phyloP scores from a whole-genome alignment of 1,140 invertebrate genomes.

The Orchestia grillus region DNA sequence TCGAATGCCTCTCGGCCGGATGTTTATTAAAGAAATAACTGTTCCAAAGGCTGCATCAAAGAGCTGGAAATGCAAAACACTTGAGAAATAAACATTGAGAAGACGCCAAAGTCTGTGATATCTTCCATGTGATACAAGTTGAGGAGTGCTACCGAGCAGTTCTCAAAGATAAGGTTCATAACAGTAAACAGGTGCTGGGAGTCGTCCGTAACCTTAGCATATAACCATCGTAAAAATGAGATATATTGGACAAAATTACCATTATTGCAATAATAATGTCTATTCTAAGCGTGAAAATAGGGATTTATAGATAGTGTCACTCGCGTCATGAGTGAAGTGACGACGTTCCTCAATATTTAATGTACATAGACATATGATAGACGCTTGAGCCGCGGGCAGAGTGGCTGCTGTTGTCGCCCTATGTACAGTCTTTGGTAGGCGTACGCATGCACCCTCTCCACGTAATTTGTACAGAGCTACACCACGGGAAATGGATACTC shows the following conservation, averaged over 20 bases:
- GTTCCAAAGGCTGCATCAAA: not conserved
- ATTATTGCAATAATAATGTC: slow-evolving; percentile 27
- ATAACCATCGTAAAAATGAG: slow-evolving; percentile 48
- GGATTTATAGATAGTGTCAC: slow-evolving; percentile 16
- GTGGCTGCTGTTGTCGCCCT: not conserved
- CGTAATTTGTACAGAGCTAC: not conserved
- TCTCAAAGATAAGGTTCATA: not conserved
- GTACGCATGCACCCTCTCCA: not conserved
- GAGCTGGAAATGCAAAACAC: not conserved
- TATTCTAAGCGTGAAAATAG: slow-evolving; percentile 51
- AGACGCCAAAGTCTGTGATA: not conserved
- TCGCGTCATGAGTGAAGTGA: not conserved
- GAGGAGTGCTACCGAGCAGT: not conserved
- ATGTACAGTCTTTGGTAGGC: slow-evolving; percentile 43
- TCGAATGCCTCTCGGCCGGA: not conserved
- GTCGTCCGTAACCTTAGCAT: not conserved
- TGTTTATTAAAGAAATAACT: not conserved
- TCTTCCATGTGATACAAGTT: not conserved
- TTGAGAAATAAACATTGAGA: not conserved
- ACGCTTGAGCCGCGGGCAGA: slow-evolving; percentile 38
- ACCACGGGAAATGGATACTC: not conserved
- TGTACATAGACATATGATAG: slow-evolving; percentile 38
- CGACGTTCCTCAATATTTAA: slow-evolving; percentile 8
- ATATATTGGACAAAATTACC: slow-evolving; percentile 48
- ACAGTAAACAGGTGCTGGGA: not conserved